Conservation (phyloP, 2,797 vertebrate genomes). For the Lepus townsendii region DNA sequence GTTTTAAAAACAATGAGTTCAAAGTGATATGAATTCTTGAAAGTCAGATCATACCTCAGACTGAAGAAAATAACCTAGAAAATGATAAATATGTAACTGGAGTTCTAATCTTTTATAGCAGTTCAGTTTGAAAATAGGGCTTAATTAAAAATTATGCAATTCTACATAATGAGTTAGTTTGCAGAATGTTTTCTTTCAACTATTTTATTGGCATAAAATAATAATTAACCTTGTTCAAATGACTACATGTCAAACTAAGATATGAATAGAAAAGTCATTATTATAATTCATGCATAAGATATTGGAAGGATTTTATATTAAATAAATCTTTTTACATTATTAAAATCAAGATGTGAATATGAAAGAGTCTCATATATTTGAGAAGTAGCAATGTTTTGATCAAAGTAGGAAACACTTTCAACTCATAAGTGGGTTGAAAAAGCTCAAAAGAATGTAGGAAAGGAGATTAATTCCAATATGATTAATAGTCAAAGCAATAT, state of each 20-base stretch:
- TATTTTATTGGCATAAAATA: constrained; percentile 37
- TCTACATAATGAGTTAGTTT: constrained; percentile 21
- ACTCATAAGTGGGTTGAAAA: neutral
- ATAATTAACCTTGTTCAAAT: constrained; percentile 1
- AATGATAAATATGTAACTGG: constrained; percentile 32
- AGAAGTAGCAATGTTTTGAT: neutral
- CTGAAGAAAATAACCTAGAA: constrained; percentile 1
- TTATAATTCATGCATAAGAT: constrained; percentile 41
- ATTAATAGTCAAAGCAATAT: neutral
- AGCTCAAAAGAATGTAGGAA: neutral
- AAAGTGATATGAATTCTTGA: constrained; percentile 25
- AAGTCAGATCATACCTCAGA: neutral
- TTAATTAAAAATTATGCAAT: constrained; percentile 57
- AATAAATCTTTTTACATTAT: neutral
- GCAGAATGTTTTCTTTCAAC: constrained; percentile 45
- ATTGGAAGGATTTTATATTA: constrained; percentile 40
- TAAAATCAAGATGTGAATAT: constrained; percentile 31
- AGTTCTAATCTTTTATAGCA: constrained; percentile 14
- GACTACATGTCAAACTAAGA: constrained; percentile 29
- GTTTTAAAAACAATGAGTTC: constrained; percentile 26
- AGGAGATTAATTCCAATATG: neutral
- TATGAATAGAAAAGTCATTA: constrained; percentile 27
- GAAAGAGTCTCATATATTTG: constrained; percentile 21
- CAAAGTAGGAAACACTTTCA: neutral
- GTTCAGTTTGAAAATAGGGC: constrained; percentile 30